Base-by-base conservation (phyloP, 2,888 invertebrate genomes). In the Falcaria lacertinaria region DNA sequence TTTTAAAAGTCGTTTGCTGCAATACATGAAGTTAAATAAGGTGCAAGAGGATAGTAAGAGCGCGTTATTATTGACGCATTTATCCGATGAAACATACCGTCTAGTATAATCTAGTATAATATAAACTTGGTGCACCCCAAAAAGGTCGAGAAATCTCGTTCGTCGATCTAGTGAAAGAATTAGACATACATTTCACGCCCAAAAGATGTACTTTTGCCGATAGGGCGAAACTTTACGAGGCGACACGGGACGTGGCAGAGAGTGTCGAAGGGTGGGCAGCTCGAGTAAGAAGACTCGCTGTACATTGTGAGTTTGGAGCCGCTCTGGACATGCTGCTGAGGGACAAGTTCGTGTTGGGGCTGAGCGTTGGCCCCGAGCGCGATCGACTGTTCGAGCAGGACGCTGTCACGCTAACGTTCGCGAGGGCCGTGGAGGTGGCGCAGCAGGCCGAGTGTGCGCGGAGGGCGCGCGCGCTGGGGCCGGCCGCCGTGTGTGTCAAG, bases 201-300 rank as follows among this genome's bases (percentile, higher is more conserved):
- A 25, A 25, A 8, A 25, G 25, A 8, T 25, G 25, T 8, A 25
- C 25, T 7, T 25, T 25, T 7, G 25, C 44, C 2, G 53, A 60
- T 8, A 41, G 47, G 15, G 47, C 44, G 8, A 54, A 48, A 14
- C 57, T 60, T 35, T 56, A 56, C 39, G 50, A 43, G 22, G 54
- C 57, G 13, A 44, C 16, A 0, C 45, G 42, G 34, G 15, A 25
- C 0, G 39, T 28, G 28, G 44, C 39, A n/a, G 48, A 57, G 40
- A 48, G 40, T 14, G 13, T 56, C 15, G 50, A 50, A 28, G 48
- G 53, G 4, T 60, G 53, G 52, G 52, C 48, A 25, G 57, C 46
- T 6, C 41, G 54, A 2, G 22, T 51, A n/a, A 38, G 54, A 28
- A 51, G 54, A 7, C 47, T 54, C 8, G 49, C 54, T 1, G 42